A percentile compares a stretch with the other conserved stretches of the same genome.
Conservation (phyloP, 2,113 vertebrate species). For the Rutilus rutilus region DNA sequence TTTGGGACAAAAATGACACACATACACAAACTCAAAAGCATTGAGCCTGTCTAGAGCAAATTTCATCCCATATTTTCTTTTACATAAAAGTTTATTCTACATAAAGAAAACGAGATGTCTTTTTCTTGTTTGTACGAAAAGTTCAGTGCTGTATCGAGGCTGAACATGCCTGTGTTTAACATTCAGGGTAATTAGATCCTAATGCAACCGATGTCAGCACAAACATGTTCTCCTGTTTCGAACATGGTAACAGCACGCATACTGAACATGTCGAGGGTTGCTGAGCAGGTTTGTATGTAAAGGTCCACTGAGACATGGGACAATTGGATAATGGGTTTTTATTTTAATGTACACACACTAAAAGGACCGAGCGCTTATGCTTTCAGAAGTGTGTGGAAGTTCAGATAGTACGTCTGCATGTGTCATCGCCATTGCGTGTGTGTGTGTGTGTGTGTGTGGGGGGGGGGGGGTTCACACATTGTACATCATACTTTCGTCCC, state of each 20-base stretch:
- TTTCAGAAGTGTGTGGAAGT: not conserved
- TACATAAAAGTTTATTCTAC: not conserved
- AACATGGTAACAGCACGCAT: constrained; percentile 7
- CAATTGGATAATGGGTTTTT: constrained; percentile 24
- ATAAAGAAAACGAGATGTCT: not conserved
- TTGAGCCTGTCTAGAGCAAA: not conserved
- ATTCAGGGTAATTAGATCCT: constrained; percentile 26
- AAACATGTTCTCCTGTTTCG: not conserved
- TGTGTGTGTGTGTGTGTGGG: not conserved
- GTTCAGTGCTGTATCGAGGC: not conserved
- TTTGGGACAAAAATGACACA: not conserved
- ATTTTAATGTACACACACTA: constrained; percentile 40
- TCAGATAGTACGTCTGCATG: not conserved
- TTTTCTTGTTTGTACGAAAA: not conserved
- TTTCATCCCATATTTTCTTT: not conserved
- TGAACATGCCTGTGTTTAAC: constrained; percentile 29
- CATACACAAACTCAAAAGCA: not conserved
- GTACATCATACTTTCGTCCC: not conserved
- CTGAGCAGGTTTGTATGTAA: constrained; percentile 17
- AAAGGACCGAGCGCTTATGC: constrained; percentile 6
- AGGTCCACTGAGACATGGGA: not conserved
- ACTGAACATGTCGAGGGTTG: not conserved
- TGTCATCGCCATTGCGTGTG: too few relatives aligned
- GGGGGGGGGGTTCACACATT: not conserved
- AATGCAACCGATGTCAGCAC: not conserved